phyloP scores from a whole-genome alignment of 2,797 vertebrate genomes.

The Poliocrania exsul region DNA sequence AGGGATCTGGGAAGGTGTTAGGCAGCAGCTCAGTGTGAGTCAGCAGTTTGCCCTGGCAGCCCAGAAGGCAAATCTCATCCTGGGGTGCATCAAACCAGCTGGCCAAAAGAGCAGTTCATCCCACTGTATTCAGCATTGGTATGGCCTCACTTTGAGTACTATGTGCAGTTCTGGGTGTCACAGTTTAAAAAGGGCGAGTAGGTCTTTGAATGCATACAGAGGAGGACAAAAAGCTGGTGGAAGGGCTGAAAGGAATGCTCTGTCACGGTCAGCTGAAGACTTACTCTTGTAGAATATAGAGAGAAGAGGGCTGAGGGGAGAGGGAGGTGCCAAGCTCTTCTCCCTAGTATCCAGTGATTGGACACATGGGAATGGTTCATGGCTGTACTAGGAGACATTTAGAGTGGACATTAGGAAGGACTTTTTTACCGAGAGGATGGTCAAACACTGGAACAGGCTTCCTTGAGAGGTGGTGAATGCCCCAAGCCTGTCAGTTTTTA shows the following conservation, averaged over 20 bases:
- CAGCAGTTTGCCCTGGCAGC: neutral
- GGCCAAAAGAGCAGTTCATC: neutral
- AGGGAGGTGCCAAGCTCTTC: neutral
- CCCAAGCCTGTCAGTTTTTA: neutral
- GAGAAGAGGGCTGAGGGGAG: neutral
- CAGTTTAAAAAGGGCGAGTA: neutral
- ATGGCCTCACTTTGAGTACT: neutral
- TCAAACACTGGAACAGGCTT: neutral
- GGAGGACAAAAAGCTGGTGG: neutral
- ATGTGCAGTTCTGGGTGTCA: neutral
- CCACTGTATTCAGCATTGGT: fast-evolving
- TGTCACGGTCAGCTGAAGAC: fast-evolving
- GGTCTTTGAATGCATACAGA: neutral
- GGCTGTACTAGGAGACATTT: neutral
- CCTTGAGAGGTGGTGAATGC: neutral
- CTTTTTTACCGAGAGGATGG: fast-evolving
- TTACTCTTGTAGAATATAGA: neutral
- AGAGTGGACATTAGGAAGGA: neutral
- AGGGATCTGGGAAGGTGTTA: neutral
- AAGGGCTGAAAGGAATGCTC: neutral
- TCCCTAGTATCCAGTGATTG: neutral
- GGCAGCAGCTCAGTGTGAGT: neutral
- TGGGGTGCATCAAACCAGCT: neutral
- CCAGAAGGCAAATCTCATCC: neutral
- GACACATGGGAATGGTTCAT: neutral